Evolutionary conservation across 1,140 invertebrate genomes (phyloP).

Genomic region (Anthonomus grandis): DNA sequence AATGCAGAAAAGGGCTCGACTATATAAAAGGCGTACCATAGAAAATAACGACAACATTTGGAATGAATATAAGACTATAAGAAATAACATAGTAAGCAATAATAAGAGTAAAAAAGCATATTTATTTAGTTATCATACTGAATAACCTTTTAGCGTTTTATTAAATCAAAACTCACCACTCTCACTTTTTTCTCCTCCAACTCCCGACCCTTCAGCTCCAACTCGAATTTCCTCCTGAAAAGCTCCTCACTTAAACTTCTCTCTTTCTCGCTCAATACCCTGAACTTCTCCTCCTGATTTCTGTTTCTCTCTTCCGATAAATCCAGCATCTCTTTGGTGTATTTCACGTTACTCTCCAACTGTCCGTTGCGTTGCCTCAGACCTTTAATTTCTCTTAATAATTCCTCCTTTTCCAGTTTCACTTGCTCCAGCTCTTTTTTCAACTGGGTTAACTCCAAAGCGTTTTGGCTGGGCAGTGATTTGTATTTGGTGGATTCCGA

Average conservation of each 20-base stretch:
- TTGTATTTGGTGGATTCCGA: constrained; percentile 42
- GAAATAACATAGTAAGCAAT: no score
- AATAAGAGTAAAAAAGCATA: no score
- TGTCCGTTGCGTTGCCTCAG: constrained; percentile 30
- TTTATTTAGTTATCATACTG: no score
- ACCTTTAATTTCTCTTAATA: constrained; percentile 28
- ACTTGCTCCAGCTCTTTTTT: constrained; percentile 53
- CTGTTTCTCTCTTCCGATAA: constrained; percentile 54
- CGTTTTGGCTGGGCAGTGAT: constrained; percentile 40
- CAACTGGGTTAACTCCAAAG: constrained; percentile 50
- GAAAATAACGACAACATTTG: no score
- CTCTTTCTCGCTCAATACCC: constrained; percentile 44
- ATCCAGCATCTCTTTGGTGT: constrained; percentile 55
- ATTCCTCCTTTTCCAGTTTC: constrained; percentile 51
- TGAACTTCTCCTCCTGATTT: constrained; percentile 51
- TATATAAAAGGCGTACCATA: no score
- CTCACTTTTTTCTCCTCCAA: constrained; percentile 45
- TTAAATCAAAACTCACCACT: constrained; percentile 40
- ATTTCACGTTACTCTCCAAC: constrained; percentile 49
- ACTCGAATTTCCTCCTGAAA: constrained; percentile 47
- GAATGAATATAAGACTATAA: no score
- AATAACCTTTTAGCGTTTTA: no score
- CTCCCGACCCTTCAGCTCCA: constrained; percentile 51
- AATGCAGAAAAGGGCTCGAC: no score
- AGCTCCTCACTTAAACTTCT: constrained; percentile 43